These are phyloP conservation scores for Tipula confusa DNA, from an alignment of 2,888 invertebrate species.

Conservation along the genomic window DNA sequence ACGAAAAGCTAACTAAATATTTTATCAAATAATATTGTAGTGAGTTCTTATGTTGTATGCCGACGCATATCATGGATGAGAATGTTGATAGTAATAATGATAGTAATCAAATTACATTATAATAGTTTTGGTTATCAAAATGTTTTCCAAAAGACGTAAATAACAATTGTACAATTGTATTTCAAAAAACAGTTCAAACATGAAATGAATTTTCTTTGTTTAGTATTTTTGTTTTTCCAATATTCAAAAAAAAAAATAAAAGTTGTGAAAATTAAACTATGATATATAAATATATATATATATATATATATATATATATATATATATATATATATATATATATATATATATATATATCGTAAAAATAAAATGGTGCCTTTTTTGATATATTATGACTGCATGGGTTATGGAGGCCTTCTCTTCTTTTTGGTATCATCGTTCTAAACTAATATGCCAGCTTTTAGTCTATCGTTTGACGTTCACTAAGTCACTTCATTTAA, in stretches of 20 bases:
- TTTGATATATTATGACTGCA: slow-evolving; percentile 31
- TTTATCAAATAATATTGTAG: not conserved
- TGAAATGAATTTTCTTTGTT: slow-evolving; percentile 26
- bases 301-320: slow-evolving; percentile 26
- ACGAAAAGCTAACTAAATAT: not conserved
- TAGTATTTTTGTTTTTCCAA: slow-evolving; percentile 5
- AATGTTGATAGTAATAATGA: not conserved
- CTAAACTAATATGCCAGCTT: slow-evolving; percentile 31
- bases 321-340: slow-evolving; percentile 28
- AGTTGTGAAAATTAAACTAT: slow-evolving; percentile 20
- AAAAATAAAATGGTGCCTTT: slow-evolving; percentile 12
- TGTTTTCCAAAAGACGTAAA: not conserved
- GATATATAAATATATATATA: slow-evolving; percentile 7
- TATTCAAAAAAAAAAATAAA: slow-evolving; percentile 13
- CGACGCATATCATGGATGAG: not conserved
- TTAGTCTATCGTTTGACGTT: slow-evolving; percentile 32
- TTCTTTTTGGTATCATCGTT: slow-evolving; percentile 29
- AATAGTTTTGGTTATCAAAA: not conserved
- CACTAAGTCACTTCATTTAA: slow-evolving; percentile 29
- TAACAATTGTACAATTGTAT: not conserved
- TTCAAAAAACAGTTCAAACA: slow-evolving; percentile 4
- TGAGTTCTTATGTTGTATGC: not conserved
- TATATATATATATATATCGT: slow-evolving; percentile 27
- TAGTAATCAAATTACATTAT: not conserved
- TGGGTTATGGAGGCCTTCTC: slow-evolving; percentile 31